phyloP scores from a whole-genome alignment of 2,113 vertebrate genomes.

The Lepidothrix coronata region DNA sequence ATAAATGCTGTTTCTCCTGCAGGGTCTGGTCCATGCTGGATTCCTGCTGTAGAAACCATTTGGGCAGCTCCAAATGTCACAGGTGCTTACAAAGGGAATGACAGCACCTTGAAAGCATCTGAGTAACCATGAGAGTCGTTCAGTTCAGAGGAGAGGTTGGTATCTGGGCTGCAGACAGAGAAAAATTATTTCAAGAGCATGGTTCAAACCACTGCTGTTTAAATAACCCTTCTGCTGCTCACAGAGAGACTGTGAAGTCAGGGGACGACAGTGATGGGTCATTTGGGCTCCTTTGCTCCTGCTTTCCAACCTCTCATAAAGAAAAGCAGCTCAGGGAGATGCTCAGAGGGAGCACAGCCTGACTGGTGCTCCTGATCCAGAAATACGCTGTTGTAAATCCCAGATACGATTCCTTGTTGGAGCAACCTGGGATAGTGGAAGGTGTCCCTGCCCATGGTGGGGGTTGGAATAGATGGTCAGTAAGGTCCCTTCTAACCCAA shows the following conservation, averaged over 20 bases:
- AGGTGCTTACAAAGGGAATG: background rate
- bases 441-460: rapidly evolving
- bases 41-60: background rate
- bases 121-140: background rate
- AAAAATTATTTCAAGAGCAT: conserved; percentile 22
- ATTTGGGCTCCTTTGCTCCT: background rate
- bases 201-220: conserved; percentile 12
- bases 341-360: background rate
- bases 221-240: conserved; percentile 7
- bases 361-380: background rate
- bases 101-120: background rate
- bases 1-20: background rate
- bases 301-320: background rate
- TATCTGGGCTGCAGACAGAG: conserved; percentile 11
- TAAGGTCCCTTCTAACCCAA: background rate
- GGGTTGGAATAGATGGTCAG: background rate
- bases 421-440: background rate
- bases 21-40: background rate
- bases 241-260: background rate
- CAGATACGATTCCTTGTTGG: background rate
- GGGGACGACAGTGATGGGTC: rapidly evolving
- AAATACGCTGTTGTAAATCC: background rate
- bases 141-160: background rate
- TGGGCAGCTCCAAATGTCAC: background rate
- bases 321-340: background rate